These are phyloP conservation scores for Cephus pulcher DNA, from an alignment of 2,888 invertebrate genomes.

Conservation along the genomic window DNA sequence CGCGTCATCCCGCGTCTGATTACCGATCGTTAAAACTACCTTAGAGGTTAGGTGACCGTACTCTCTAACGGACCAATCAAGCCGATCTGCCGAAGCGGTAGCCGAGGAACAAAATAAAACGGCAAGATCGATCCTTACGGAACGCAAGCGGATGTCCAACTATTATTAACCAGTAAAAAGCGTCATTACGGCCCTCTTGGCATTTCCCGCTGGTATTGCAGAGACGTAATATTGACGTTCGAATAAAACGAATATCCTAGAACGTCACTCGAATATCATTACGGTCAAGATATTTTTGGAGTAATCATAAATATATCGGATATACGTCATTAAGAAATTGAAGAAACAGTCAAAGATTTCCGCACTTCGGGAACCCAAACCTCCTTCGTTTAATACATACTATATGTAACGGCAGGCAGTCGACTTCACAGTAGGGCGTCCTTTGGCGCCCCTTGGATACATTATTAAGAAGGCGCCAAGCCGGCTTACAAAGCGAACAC, in stretches of 20 bases:
- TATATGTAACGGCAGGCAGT: neutral
- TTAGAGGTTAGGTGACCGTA: slow-evolving; percentile 2
- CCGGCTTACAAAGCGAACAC: neutral
- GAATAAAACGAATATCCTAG: neutral
- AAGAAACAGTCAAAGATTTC: neutral
- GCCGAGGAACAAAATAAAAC: neutral
- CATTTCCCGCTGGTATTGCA: neutral
- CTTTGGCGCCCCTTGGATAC: neutral
- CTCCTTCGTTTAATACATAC: slow-evolving; percentile 3
- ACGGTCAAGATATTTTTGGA: neutral
- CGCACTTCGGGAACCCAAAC: neutral
- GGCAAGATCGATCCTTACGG: neutral
- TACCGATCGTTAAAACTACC: slow-evolving; percentile 41
- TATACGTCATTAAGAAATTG: neutral
- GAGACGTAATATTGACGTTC: neutral
- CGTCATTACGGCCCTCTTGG: neutral
- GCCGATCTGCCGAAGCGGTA: neutral
- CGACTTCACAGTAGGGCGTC: neutral
- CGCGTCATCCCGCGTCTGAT: slow-evolving; percentile 36
- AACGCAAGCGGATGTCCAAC: neutral
- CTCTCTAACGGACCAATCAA: neutral
- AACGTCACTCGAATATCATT: neutral
- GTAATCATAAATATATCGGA: neutral
- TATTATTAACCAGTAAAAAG: neutral
- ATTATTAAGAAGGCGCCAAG: neutral